Evolutionary conservation across 2,888 invertebrate species (phyloP), one percentile per base, ranked within the genome.

Genomic region (Lamellibrachia columna): DNA sequence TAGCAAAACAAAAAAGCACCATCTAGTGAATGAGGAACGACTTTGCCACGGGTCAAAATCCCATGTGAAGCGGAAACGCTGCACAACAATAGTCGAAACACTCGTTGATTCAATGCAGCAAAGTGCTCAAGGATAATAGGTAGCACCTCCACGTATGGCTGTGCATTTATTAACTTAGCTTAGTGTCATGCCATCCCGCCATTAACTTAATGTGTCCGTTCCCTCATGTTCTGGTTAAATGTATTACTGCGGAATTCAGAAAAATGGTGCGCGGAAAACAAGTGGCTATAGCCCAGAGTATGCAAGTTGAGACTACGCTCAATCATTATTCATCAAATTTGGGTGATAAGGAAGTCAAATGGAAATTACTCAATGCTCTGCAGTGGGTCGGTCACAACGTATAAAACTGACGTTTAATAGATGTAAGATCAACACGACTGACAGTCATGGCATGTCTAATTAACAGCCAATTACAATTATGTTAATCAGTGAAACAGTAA

Each of bases 81-180:
- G 15, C 75, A 22, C 22, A 75, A 1, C 75, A n/a, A 75, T n/a
- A 75, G 22, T 22, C 15, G 22, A 75, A 75, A n/a, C 75, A 75
- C 6, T 75, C 75, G 75, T 75, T 75, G 75, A 75, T 75, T 75
- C 75, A n/a, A n/a, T 22, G n/a, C 75, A 22, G 75, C 75, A 75
- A 75, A 75, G 75, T 75, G 75, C 75, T 15, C 75, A 75, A 75
- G 75, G 75, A 75, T 15, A 75, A 75, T 75, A 75, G 75, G 75
- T 75, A n/a, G 75, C 22, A 75, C 22, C 15, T 75, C 75, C 75
- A 75, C 75, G 0, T 22, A 22, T 15, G 22, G 22, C 75, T 6
- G 75, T 75, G 22, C 15, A 22, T 6, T 22, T 75, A 75, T 75
- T 75, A 75, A 75, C 75, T 75, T 75, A 75, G 75, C 75, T 1